Evolutionary conservation across 92 coral and sea anemone species (phyloP), one percentile per base, ranked within the genome.

Genomic region (Ricordea florida): DNA sequence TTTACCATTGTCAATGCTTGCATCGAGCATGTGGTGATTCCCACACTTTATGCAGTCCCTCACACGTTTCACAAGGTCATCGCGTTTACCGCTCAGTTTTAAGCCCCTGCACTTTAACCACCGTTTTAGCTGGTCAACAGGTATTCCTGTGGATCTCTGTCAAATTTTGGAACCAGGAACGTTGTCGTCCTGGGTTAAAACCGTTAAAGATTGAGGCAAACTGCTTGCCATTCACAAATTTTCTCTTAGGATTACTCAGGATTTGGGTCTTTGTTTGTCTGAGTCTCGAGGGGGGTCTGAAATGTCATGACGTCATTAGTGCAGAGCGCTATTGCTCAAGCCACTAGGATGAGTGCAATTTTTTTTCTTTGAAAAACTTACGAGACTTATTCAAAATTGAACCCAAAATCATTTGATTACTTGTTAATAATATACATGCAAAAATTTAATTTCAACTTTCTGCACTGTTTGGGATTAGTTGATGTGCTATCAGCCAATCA

Each of bases 91-190:
- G 50, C 70, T 57, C 61, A 37, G 62, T 76, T 83, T 83, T 38
- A 74, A 66, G 17, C 71, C 79, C 47, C 82, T 65, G 34, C 89
- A 83, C 80, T 81, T 73, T 40, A 81, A 52, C 86, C 86, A 80
- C 47, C 81, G 82, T 52, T 69, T 70, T 24, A 81, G 60, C 63
- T 81, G 81, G 17, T 49, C 68, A 34, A 83, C 89, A 25, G 85
- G 45, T 83, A 83, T 36, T 83, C 78, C 17, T 76, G 84, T 27
- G 84, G 89, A 18, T 78, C 84, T 58, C 76, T 61, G 21, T 63
- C 67, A 56, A 82, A 82, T 58, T 74, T n/a, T 58, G 31, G 87
- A 74, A 57, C 87, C 83, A 28, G 89, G 89, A 32, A 83, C 79
- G 42, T 40, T 48, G 55, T 73, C 82, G 2, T 74, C 60, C 23